Evolutionary conservation across 1,140 invertebrate species (phyloP).

Genomic region (Cotesia glomerata): DNA sequence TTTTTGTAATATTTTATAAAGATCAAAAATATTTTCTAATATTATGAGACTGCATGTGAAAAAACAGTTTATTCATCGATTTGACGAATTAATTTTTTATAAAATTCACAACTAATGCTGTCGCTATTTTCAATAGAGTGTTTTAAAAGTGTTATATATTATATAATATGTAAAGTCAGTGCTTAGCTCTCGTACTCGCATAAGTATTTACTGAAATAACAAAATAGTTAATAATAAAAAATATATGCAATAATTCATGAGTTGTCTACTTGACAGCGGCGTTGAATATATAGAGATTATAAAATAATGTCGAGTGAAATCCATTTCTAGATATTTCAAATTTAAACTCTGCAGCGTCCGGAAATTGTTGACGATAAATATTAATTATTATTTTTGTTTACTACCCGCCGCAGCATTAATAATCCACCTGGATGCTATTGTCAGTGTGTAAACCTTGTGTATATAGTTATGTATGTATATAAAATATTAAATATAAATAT

Average conservation of each 20-base stretch:
- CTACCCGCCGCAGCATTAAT: conserved; percentile 61
- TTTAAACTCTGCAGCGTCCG: conserved; percentile 40
- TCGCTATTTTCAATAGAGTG: too few relatives aligned
- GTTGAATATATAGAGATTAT: conserved; percentile 26
- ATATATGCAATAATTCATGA: neutral
- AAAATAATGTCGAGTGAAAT: neutral
- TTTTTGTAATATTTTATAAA: too few relatives aligned
- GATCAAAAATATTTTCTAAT: too few relatives aligned
- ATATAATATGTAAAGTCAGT: too few relatives aligned
- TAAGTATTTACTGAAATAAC: too few relatives aligned
- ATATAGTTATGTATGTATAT: neutral
- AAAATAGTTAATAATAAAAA: conserved; percentile 6
- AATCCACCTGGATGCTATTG: conserved; percentile 48
- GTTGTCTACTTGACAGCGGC: conserved; percentile 25
- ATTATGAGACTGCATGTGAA: too few relatives aligned
- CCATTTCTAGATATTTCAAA: conserved; percentile 21
- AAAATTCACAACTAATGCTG: too few relatives aligned
- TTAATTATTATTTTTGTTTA: conserved; percentile 64
- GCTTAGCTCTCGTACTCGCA: too few relatives aligned
- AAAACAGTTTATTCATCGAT: too few relatives aligned
- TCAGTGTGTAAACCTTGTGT: conserved; percentile 5
- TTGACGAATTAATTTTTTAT: too few relatives aligned
- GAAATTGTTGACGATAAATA: conserved; percentile 65
- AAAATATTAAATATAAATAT: neutral
- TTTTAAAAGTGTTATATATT: too few relatives aligned